Evolutionary conservation across 2,113 vertebrate species (phyloP).

Genomic region (Podilymbus podiceps): DNA sequence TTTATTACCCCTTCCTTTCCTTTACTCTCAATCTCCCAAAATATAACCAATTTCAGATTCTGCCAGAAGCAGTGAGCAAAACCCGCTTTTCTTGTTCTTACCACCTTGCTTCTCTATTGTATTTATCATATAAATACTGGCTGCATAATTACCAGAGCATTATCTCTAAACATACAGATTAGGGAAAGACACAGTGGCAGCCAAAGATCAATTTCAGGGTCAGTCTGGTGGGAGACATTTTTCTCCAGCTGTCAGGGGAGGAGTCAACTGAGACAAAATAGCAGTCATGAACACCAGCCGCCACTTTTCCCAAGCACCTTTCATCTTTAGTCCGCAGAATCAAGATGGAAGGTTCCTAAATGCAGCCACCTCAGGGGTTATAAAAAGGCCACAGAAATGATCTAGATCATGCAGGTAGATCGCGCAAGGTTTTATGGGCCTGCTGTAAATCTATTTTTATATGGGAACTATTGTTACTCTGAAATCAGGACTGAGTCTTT

Average conservation of each 20-base stretch:
- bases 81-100: conserved; percentile 75
- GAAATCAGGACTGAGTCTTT: background rate
- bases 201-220: conserved; percentile 37
- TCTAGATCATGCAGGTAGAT: background rate
- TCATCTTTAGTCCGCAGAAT: background rate
- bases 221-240: background rate
- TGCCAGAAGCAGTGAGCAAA: conserved; percentile 43
- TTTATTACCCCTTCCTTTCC: background rate
- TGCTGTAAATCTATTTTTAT: accelerated
- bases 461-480: background rate
- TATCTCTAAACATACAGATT: conserved; percentile 65
- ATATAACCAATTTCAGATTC: background rate
- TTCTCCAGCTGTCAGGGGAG: background rate
- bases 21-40: background rate
- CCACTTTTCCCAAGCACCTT: background rate
- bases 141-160: conserved; percentile 68
- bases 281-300: background rate
- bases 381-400: background rate
- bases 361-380: background rate
- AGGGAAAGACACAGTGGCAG: conserved; percentile 1
- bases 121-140: conserved; percentile 56
- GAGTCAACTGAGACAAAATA: background rate
- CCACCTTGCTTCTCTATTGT: conserved; percentile 1
- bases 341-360: background rate
- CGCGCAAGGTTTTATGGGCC: background rate